phyloP scores from a whole-genome alignment of 2,797 vertebrate genomes.

The Echeneis naucrates region DNA sequence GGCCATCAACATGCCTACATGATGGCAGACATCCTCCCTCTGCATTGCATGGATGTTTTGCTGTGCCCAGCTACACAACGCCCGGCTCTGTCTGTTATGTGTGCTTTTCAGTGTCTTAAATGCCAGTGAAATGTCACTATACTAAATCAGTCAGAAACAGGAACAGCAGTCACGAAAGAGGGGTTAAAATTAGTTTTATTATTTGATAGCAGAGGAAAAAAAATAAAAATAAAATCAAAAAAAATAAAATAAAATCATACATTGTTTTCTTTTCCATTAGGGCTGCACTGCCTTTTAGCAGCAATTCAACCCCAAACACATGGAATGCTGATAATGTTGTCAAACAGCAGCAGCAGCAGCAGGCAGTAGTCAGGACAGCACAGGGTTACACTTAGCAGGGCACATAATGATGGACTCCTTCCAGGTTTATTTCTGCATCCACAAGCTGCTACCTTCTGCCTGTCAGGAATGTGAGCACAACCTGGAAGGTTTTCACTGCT shows the following conservation, averaged over 20 bases:
- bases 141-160: conserved; percentile 19
- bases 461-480: conserved; percentile 74
- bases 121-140: neutral
- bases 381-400: conserved; percentile 71
- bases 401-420: conserved; percentile 46
- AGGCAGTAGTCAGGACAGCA: conserved; percentile 81
- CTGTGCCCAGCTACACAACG: neutral
- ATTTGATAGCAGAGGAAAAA: conserved; percentile 82
- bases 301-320: conserved; percentile 70
- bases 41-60: neutral
- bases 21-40: neutral
- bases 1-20: neutral
- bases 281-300: conserved; percentile 60
- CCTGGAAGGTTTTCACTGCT: conserved; percentile 61
- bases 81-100: neutral
- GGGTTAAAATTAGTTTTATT: conserved; percentile 90
- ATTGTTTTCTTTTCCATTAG: conserved; percentile 72
- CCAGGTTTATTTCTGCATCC: conserved; percentile 62
- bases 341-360: conserved; percentile 79
- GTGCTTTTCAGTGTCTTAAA: neutral
- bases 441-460: conserved; percentile 60
- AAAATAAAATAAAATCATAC: conserved; percentile 74
- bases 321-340: conserved; percentile 85
- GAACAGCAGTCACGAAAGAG: conserved; percentile 55
- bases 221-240: conserved; percentile 56